These are phyloP conservation scores for Peromyscus polionotus DNA, from an alignment of 2,113 vertebrate species.

Conservation along the genomic window DNA sequence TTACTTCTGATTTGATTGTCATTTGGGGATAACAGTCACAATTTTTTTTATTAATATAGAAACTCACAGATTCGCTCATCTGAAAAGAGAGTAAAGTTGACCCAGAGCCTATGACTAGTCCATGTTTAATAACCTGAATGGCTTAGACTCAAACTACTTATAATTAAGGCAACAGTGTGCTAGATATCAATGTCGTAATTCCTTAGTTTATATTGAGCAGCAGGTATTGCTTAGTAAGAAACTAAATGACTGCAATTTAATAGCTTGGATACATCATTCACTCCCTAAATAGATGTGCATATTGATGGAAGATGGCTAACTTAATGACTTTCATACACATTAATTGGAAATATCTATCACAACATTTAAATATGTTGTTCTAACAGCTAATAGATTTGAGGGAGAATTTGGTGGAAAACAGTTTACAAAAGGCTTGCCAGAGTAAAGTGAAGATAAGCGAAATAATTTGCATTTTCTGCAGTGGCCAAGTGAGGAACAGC, in stretches of 20 bases:
- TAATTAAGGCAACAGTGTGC: neutral
- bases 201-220: neutral
- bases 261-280: neutral
- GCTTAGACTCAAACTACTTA: neutral
- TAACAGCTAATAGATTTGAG: neutral
- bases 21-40: neutral
- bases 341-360: neutral
- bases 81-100: neutral
- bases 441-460: neutral
- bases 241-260: neutral
- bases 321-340: neutral
- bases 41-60: neutral
- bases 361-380: neutral
- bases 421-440: conserved; percentile 5
- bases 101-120: neutral
- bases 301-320: neutral
- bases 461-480: neutral
- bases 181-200: neutral
- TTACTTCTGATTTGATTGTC: conserved; percentile 6
- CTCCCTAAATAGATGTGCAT: neutral
- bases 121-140: neutral
- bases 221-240: neutral
- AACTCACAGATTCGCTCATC: neutral
- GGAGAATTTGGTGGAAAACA: neutral
- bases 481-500: neutral